These are phyloP conservation scores for Sus scrofa DNA, from an alignment of 2,113 vertebrate species.

Conservation along the genomic window DNA sequence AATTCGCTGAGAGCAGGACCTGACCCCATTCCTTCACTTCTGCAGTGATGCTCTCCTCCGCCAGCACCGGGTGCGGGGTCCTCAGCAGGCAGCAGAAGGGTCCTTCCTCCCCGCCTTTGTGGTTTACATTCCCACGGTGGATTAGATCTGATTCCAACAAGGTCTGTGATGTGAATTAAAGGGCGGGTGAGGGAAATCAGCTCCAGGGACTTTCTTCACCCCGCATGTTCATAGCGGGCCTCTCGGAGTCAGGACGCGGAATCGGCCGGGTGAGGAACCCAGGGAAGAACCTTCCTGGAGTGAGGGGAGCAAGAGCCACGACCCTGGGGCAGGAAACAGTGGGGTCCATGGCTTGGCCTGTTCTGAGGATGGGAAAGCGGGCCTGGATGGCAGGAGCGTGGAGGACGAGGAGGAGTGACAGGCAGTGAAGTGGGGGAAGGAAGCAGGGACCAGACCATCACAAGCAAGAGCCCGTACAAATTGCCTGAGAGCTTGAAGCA, in stretches of 20 bases:
- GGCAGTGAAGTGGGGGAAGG: neutral
- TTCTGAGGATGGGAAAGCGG: neutral
- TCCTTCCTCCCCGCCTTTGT: neutral
- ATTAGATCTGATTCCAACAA: neutral
- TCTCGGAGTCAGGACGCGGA: neutral
- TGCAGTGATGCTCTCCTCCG: neutral
- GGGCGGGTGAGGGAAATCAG: neutral
- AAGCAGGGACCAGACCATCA: neutral
- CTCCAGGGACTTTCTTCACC: neutral
- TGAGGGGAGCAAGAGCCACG: neutral
- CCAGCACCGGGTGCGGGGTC: neutral
- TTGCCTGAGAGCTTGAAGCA: neutral
- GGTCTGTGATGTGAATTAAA: neutral
- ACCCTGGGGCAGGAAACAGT: neutral
- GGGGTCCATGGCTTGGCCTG: neutral
- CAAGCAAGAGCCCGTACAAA: neutral
- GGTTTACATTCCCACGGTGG: neutral
- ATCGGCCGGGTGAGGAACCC: neutral
- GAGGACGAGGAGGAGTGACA: neutral
- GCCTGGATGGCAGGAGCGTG: neutral
- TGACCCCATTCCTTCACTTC: neutral
- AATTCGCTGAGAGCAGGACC: neutral
- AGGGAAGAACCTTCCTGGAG: neutral
- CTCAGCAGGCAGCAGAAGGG: fast-evolving
- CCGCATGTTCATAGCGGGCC: neutral